Evolutionary conservation across 2,797 vertebrate genomes (phyloP).

Genomic region (Eleutherodactylus coqui): DNA sequence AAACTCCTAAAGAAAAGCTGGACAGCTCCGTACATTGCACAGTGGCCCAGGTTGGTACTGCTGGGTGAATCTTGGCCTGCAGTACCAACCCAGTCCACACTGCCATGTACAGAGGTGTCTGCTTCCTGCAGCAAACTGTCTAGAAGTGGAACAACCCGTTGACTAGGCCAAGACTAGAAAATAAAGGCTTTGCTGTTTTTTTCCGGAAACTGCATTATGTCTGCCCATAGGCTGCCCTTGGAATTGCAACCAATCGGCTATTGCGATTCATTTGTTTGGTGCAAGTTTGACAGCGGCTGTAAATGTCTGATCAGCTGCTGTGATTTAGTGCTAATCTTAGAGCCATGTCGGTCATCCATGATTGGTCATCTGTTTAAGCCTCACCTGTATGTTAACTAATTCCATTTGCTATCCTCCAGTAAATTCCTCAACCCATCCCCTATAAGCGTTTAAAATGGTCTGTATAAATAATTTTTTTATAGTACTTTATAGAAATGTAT

Average conservation of each 20-base stretch:
- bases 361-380: background rate
- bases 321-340: background rate
- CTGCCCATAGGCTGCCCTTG: too few relatives aligned
- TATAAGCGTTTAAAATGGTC: background rate
- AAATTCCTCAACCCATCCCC: background rate
- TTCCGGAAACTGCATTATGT: too few relatives aligned
- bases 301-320: slow-evolving; percentile 15
- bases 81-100: too few relatives aligned
- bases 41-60: too few relatives aligned
- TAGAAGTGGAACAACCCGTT: too few relatives aligned
- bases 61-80: too few relatives aligned
- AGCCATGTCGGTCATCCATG: background rate
- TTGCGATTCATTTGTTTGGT: slow-evolving; percentile 23
- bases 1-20: too few relatives aligned
- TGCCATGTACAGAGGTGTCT: too few relatives aligned
- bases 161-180: too few relatives aligned
- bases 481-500: slow-evolving; percentile 8
- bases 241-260: slow-evolving; percentile 2
- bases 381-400: background rate
- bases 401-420: background rate
- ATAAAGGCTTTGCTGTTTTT: too few relatives aligned
- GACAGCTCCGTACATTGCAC: too few relatives aligned
- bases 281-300: background rate
- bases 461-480: background rate
- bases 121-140: too few relatives aligned